Percentiles rank a stretch among this genome's conserved stretches.
Conservation (phyloP, 2,113 vertebrate genomes). For the Amphiprion percula region DNA sequence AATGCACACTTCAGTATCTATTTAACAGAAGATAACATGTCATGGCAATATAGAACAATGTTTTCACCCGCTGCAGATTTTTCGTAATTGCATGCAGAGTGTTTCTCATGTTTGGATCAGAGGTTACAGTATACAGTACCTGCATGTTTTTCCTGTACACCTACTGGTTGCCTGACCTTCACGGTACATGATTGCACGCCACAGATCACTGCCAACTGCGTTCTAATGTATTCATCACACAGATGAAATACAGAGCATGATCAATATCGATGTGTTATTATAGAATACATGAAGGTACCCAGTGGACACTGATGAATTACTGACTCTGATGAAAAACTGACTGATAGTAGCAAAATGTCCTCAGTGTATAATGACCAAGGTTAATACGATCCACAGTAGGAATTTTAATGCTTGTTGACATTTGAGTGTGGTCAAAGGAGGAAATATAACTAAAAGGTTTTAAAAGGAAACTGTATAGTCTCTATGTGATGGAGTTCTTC, state of each 20-base stretch:
- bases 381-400: not conserved
- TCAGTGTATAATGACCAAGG: not conserved
- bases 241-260: slow-evolving; percentile 13
- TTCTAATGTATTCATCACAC: slow-evolving; percentile 1
- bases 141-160: not conserved
- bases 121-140: not conserved
- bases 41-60: too few relatives aligned
- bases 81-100: not conserved
- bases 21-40: too few relatives aligned
- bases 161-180: slow-evolving; percentile 30
- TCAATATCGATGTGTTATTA: slow-evolving; percentile 1
- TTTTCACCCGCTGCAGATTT: too few relatives aligned
- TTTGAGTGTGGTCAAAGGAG: not conserved
- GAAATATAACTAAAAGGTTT: not conserved
- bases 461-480: not conserved
- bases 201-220: not conserved
- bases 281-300: not conserved
- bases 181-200: not conserved
- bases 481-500: not conserved
- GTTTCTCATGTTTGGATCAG: not conserved
- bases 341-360: not conserved
- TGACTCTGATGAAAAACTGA: slow-evolving; percentile 17
- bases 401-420: not conserved
- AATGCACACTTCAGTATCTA: too few relatives aligned
- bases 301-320: slow-evolving; percentile 18